Conservation (phyloP, 23 tunicate species). For the Phallusia fumigata region DNA sequence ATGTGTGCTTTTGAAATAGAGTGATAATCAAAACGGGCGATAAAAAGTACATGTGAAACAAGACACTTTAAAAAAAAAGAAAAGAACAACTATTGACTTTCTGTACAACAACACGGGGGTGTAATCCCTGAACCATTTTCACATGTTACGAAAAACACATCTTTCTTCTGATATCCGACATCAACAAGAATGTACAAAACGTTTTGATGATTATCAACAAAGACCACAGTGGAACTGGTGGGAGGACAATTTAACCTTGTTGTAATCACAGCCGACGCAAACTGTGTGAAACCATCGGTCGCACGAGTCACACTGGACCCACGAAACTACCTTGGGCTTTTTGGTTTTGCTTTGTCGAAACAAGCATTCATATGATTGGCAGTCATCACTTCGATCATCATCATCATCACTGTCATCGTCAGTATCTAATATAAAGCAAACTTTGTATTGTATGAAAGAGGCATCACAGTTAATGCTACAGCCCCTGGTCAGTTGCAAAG, state of each 20-base stretch:
- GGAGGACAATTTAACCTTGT: conserved; percentile 25
- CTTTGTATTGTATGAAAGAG: too few species aligned
- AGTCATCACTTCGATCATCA: conserved; percentile 23
- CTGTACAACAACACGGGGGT: background rate
- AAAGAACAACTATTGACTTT: background rate
- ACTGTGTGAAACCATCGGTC: conserved; percentile 80
- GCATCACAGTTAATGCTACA: too few species aligned
- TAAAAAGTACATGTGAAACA: conserved; percentile 7
- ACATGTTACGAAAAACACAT: background rate
- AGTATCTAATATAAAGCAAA: too few species aligned
- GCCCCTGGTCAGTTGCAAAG: too few species aligned
- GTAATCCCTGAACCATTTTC: background rate
- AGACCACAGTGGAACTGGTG: conserved; percentile 55
- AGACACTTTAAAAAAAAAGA: background rate
- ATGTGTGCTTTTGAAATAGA: too few species aligned
- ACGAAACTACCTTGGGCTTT: conserved; percentile 23
- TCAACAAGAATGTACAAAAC: background rate
- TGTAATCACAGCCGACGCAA: conserved; percentile 79
- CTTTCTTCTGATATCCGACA: background rate
- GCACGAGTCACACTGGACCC: conserved; percentile 84
- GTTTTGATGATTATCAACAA: conserved; percentile 8
- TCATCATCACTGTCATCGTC: background rate
- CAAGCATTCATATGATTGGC: conserved; percentile 46
- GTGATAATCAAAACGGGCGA: background rate
- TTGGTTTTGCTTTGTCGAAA: background rate